These are phyloP conservation scores for Halcyon senegalensis DNA, from an alignment of 2,113 vertebrate genomes.

Conservation along the genomic window DNA sequence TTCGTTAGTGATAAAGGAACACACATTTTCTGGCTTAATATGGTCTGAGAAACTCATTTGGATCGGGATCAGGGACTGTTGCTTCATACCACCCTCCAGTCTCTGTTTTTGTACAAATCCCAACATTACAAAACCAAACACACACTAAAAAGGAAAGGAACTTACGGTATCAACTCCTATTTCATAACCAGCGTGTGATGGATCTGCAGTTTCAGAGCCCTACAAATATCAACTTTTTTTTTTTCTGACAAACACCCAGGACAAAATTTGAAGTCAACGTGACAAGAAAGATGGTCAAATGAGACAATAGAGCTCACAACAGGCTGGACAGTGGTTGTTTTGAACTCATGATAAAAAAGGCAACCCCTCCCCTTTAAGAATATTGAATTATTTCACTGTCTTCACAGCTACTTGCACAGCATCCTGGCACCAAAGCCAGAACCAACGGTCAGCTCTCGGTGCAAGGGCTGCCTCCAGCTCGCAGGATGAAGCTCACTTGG, in stretches of 20 bases:
- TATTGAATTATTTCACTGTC: background rate
- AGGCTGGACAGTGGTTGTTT: background rate
- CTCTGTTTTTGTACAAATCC: background rate
- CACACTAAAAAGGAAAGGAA: background rate
- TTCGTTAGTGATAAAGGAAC: background rate
- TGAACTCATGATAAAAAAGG: background rate
- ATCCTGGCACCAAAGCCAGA: background rate
- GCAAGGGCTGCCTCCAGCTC: background rate
- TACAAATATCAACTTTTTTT: background rate
- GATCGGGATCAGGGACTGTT: background rate
- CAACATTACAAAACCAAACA: background rate
- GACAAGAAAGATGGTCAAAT: background rate
- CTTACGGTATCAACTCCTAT: background rate
- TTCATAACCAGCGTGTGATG: background rate
- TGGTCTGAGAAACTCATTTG: background rate
- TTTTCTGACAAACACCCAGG: background rate
- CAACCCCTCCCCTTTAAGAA: background rate
- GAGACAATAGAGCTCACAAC: accelerated
- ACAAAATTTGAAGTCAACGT: background rate
- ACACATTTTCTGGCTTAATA: background rate
- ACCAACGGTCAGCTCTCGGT: background rate
- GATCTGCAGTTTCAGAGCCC: background rate
- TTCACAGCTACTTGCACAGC: background rate
- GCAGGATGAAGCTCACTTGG: background rate
- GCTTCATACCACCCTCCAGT: background rate